Evolutionary conservation across 2,797 vertebrate species (phyloP).

Genomic region (Benthosema pterotum): DNA sequence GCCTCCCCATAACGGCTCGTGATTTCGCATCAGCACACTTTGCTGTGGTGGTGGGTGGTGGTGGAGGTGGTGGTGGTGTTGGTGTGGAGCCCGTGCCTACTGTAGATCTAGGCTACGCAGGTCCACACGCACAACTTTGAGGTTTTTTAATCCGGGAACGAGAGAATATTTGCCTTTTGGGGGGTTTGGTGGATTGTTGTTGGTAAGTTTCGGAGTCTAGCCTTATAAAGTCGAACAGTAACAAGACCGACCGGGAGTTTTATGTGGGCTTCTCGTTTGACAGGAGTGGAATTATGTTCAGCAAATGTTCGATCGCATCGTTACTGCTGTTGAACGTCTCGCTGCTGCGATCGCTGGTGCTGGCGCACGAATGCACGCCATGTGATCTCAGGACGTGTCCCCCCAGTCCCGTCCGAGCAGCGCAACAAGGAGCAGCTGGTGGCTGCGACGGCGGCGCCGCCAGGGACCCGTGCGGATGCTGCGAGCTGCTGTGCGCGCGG

Average conservation of each 20-base stretch:
- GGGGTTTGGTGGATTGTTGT: not conserved
- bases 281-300: conserved; percentile 63
- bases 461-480: conserved; percentile 84
- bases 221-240: not conserved
- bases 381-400: conserved; percentile 77
- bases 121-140: conserved; percentile 30
- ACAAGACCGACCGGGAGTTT: conserved; percentile 9
- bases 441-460: conserved; percentile 58
- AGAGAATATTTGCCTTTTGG: not conserved
- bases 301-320: conserved; percentile 47
- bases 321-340: conserved; percentile 54
- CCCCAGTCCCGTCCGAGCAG: conserved; percentile 58
- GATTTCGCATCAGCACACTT: not conserved
- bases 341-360: conserved; percentile 62
- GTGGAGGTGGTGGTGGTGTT: too few species aligned
- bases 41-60: not conserved
- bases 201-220: conserved; percentile 37
- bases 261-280: conserved; percentile 44
- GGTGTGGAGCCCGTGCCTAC: not conserved
- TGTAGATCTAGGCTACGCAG: not conserved
- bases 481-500: conserved; percentile 75
- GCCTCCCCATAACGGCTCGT: conserved; percentile 12
- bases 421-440: not conserved
- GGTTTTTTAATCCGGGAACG: not conserved
- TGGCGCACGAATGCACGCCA: conserved; percentile 74